These are phyloP conservation scores for Tubiluchus corallicola DNA, from an alignment of 2,888 invertebrate species.

Conservation along the genomic window DNA sequence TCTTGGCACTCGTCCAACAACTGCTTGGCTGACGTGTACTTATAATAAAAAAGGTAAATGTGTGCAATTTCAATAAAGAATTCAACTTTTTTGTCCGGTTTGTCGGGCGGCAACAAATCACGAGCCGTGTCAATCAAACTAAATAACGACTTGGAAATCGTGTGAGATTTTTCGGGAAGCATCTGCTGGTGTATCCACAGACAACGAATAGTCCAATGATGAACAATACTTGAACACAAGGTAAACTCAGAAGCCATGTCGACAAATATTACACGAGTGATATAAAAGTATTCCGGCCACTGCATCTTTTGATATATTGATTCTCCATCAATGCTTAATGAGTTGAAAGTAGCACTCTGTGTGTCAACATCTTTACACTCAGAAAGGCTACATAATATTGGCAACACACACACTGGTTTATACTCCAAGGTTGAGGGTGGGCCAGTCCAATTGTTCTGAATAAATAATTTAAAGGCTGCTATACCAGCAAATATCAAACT, in stretches of 20 bases:
- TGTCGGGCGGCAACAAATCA: too few relatives aligned
- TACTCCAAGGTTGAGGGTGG: conserved; percentile 31
- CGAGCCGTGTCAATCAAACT: too few relatives aligned
- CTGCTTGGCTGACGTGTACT: conserved; percentile 47
- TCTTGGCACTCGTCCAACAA: conserved; percentile 44
- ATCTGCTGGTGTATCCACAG: conserved; percentile 52
- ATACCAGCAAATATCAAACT: conserved; percentile 39
- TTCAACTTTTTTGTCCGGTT: conserved; percentile 27
- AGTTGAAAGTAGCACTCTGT: conserved; percentile 11
- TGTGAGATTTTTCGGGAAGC: conserved; percentile 57
- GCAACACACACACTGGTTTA: conserved; percentile 12
- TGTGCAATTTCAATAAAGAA: conserved; percentile 41
- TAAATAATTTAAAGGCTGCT: conserved; percentile 47
- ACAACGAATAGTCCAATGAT: conserved; percentile 57
- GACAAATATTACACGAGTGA: conserved; percentile 23
- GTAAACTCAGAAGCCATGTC: too few relatives aligned
- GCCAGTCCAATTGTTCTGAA: conserved; percentile 64
- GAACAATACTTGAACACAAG: too few relatives aligned
- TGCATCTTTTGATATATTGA: conserved; percentile 18
- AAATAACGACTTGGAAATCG: too few relatives aligned
- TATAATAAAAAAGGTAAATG: conserved; percentile 51
- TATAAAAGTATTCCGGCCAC: conserved; percentile 33
- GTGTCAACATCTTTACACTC: too few relatives aligned
- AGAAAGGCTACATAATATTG: conserved; percentile 10
- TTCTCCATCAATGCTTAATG: conserved; percentile 23